Conservation (phyloP, 2,113 vertebrate species). For the Lethenteron camtschaticum region DNA sequence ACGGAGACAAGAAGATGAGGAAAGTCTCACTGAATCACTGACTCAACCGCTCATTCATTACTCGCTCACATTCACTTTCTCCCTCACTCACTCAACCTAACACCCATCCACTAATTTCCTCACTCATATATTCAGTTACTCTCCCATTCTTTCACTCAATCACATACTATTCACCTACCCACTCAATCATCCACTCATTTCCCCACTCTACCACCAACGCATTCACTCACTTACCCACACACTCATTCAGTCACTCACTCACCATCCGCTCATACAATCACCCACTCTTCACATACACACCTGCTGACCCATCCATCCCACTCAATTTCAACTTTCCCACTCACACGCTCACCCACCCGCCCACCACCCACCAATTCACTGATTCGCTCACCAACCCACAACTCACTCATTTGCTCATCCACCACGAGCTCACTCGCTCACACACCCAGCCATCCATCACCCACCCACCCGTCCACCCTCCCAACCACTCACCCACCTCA, state of each 20-base stretch:
- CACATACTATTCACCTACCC: background rate
- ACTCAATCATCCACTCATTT: conserved; percentile 19
- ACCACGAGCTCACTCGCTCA: background rate
- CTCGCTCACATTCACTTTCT: background rate
- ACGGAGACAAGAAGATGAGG: background rate
- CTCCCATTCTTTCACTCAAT: background rate
- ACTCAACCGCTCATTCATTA: background rate
- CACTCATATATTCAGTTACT: background rate
- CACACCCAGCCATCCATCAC: background rate
- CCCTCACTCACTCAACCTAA: background rate
- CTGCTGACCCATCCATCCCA: background rate
- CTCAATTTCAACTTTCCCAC: background rate
- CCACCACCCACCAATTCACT: background rate
- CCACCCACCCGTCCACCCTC: background rate
- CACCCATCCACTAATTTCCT: conserved; percentile 21
- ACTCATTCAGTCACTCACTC: background rate
- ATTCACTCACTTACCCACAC: background rate
- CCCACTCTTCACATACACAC: conserved; percentile 19
- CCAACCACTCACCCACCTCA: conserved; percentile 34
- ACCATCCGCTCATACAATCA: background rate
- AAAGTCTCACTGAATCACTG: background rate
- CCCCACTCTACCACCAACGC: background rate
- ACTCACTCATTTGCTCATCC: background rate
- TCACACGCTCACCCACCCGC: background rate
- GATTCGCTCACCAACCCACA: conserved; percentile 9